These are phyloP conservation scores for Quiscalus mexicanus DNA, from an alignment of 2,113 vertebrate species.

Conservation along the genomic window DNA sequence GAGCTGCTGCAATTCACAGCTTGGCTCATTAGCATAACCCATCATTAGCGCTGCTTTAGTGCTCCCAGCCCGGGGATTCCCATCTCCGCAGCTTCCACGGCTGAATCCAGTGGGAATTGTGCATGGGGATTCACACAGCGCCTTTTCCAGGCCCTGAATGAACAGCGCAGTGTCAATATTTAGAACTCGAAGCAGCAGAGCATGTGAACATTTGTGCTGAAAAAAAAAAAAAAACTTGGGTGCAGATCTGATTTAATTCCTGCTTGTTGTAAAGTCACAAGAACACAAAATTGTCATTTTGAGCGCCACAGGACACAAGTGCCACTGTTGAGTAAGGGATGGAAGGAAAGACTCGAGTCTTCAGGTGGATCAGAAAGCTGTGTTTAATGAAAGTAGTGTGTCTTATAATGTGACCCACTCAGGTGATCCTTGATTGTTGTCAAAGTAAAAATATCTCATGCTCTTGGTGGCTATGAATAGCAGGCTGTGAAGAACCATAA, in stretches of 20 bases:
- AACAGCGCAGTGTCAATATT: background rate
- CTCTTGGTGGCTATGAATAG: too few species aligned
- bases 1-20: conserved; percentile 5
- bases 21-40: background rate
- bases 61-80: background rate
- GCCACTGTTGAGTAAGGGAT: too few species aligned
- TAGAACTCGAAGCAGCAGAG: fast-evolving
- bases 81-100: background rate
- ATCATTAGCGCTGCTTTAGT: background rate
- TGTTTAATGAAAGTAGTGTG: too few species aligned
- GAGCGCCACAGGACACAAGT: background rate
- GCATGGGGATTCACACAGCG: background rate
- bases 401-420: too few species aligned
- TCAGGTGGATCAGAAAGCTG: too few species aligned
- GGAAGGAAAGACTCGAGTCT: too few species aligned
- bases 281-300: too few species aligned
- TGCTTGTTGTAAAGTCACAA: fast-evolving
- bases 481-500: too few species aligned
- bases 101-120: background rate
- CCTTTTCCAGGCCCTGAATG: background rate
- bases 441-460: too few species aligned
- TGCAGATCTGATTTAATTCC: background rate
- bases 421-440: too few species aligned
- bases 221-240: background rate
- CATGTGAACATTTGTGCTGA: background rate